These are phyloP conservation scores for Struthio camelus DNA, from an alignment of 2,113 vertebrate genomes.

Conservation along the genomic window DNA sequence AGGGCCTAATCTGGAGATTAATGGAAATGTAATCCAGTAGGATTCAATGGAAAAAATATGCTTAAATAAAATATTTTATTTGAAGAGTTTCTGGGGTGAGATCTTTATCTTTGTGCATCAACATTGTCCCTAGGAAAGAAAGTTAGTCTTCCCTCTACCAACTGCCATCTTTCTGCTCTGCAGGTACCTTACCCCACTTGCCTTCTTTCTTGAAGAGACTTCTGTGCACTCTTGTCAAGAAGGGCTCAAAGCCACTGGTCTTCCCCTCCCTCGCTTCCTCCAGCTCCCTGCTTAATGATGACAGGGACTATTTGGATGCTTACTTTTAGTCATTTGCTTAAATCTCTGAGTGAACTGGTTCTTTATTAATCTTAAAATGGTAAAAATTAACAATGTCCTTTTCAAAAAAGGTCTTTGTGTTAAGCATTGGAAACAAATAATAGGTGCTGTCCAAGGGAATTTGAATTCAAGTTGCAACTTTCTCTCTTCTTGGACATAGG, in stretches of 20 bases:
- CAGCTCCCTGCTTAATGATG: not conserved
- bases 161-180: not conserved
- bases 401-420: not conserved
- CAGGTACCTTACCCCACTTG: not conserved
- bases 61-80: not conserved
- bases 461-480: not conserved
- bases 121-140: not conserved
- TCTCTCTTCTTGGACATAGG: not conserved
- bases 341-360: not conserved
- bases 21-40: not conserved
- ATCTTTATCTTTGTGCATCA: not conserved
- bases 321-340: not conserved
- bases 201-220: not conserved
- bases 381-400: not conserved
- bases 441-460: not conserved
- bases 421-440: not conserved
- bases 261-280: not conserved
- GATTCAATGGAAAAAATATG: not conserved
- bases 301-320: not conserved
- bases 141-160: not conserved
- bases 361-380: not conserved
- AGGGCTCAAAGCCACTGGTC: not conserved
- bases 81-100: not conserved
- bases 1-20: not conserved
- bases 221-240: not conserved